Base-by-base conservation (phyloP, 1,140 invertebrate species). In the Eufriesea mexicana region DNA sequence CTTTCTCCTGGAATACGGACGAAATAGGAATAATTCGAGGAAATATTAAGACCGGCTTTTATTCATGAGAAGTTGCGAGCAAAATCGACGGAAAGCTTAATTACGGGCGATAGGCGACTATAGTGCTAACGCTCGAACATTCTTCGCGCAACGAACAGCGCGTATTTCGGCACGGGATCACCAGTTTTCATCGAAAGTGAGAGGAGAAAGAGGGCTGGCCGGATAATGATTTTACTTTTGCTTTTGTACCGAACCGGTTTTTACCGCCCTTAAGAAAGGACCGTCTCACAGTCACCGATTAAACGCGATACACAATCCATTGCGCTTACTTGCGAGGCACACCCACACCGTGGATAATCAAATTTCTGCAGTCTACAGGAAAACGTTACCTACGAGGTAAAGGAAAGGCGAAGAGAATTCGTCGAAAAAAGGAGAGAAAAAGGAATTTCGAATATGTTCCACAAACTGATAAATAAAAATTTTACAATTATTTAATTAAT, bases 161-260 rank as follows among this genome's bases (percentile, higher is more conserved):
- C 18, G 20, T 12, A 73, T 72, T 83, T 59, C 5, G 54, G 54
- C 14, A 2, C 23, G 57, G n/a, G 14, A 70, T 79, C 57, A 59
- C 35, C 18, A 59, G 68, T 74, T 77, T 82, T 75, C 78, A 79
- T 67, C 66, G 88, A 91, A 91, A 91, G 91, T 91, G 85, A 71
- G 76, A 75, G 86, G 89, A 89, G 83, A 89, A 87, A 90, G 89
- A 87, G 83, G 84, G 86, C 82, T 86, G 86, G 70, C 67, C 79
- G 72, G 90, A 84, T 89, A 89, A 90, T 76, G 84, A 88, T 89
- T 90, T 86, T 84, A 91, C 91, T 91, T 89, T 91, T 91, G 91
- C 89, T 89, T 91, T 91, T 91, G 84, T 89, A 79, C 54, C 23
- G 25, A 84, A 90, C 88, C 88, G 85, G 90, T 90, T 90, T 79